A percentile compares a stretch with the other conserved stretches of the same genome.
Conservation (phyloP, 2,797 vertebrate genomes). For the Acipenser oxyrinchus region DNA sequence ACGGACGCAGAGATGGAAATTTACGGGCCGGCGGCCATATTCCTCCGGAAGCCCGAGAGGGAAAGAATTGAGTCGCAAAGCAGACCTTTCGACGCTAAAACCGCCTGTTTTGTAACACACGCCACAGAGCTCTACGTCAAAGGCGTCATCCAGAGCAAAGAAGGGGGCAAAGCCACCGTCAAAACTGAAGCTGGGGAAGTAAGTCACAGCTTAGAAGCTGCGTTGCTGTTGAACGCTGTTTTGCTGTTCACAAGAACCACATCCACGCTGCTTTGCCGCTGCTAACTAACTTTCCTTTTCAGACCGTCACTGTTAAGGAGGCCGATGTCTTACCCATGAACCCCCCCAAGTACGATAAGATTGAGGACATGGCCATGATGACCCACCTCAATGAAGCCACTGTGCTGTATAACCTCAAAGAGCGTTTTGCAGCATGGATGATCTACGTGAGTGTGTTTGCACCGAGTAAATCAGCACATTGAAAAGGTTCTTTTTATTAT, state of each 20-base stretch:
- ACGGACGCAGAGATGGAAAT: conserved; percentile 58
- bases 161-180: conserved; percentile 55
- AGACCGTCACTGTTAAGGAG: no score
- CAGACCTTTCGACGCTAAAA: conserved; percentile 64
- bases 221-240: no score
- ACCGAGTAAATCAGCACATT: no score
- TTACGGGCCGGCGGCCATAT: conserved; percentile 53
- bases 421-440: conserved; percentile 77
- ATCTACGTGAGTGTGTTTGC: conserved; percentile 58
- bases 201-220: conserved; percentile 14
- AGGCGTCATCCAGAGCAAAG: conserved; percentile 56
- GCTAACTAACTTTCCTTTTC: no score
- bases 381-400: conserved; percentile 67
- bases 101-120: conserved; percentile 59
- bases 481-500: no score
- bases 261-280: no score
- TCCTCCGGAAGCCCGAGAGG: conserved; percentile 59
- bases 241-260: no score
- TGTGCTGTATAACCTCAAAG: conserved; percentile 76
- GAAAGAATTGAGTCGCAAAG: conserved; percentile 64
- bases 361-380: conserved; percentile 77
- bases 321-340: conserved; percentile 61
- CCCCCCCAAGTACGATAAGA: conserved; percentile 68
- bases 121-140: conserved; percentile 50
- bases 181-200: conserved; percentile 54